Evolutionary conservation across 2,888 invertebrate species (phyloP).

Genomic region (Melipona beecheii): DNA sequence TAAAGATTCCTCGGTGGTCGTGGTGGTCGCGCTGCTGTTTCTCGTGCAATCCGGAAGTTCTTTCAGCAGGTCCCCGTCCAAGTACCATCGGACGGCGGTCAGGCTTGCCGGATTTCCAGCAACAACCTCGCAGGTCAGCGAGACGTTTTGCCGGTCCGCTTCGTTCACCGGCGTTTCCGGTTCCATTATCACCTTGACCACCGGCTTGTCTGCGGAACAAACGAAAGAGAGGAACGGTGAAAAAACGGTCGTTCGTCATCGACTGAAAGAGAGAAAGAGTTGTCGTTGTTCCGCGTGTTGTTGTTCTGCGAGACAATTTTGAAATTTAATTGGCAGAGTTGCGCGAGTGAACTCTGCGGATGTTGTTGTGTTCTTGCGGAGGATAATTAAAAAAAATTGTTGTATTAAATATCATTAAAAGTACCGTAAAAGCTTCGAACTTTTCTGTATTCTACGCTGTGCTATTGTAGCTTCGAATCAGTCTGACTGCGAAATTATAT

Average conservation of each 20-base stretch:
- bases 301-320: too few relatives aligned
- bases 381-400: too few relatives aligned
- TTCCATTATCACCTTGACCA: slow-evolving; percentile 91
- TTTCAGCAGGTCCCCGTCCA: slow-evolving; percentile 92
- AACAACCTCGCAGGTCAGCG: slow-evolving; percentile 91
- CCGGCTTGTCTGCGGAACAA: slow-evolving; percentile 89
- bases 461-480: too few relatives aligned
- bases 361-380: too few relatives aligned
- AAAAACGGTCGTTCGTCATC: slow-evolving; percentile 9
- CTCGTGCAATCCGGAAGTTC: slow-evolving; percentile 93
- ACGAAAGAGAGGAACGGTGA: not conserved
- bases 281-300: not conserved
- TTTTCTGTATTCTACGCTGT: too few relatives aligned
- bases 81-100: slow-evolving; percentile 93
- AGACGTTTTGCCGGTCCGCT: slow-evolving; percentile 91
- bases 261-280: not conserved
- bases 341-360: too few relatives aligned
- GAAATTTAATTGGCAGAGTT: too few relatives aligned
- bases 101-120: slow-evolving; percentile 91
- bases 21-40: slow-evolving; percentile 76
- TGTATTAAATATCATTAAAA: too few relatives aligned
- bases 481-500: too few relatives aligned
- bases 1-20: slow-evolving; percentile 78
- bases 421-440: too few relatives aligned
- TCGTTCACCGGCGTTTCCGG: slow-evolving; percentile 92